phyloP scores from a whole-genome alignment of 1,140 invertebrate species.

The Ooceraea biroi region DNA sequence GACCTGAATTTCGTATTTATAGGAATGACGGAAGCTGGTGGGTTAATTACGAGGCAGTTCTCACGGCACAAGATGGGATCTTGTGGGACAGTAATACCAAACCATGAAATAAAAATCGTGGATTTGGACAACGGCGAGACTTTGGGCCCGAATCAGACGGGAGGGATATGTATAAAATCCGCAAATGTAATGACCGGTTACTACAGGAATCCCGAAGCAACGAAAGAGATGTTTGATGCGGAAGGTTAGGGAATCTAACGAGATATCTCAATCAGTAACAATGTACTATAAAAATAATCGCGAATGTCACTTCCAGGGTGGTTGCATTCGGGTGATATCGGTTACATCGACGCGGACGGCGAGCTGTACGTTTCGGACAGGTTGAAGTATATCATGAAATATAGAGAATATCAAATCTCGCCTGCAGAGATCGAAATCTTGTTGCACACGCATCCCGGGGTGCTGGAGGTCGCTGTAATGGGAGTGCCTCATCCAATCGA shows the following conservation, averaged over 20 bases:
- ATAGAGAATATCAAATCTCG: constrained; percentile 87
- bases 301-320: constrained; percentile 85
- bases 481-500: constrained; percentile 86
- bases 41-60: constrained; percentile 25
- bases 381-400: constrained; percentile 89
- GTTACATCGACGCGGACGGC: constrained; percentile 85
- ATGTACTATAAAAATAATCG: no score
- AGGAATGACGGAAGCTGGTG: constrained; percentile 78
- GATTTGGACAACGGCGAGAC: constrained; percentile 78
- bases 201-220: constrained; percentile 87
- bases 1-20: not conserved
- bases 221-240: constrained; percentile 85
- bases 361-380: constrained; percentile 87
- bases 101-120: constrained; percentile 79
- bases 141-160: constrained; percentile 82
- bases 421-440: constrained; percentile 89
- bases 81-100: constrained; percentile 74
- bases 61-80: constrained; percentile 65
- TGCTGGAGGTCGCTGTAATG: constrained; percentile 88
- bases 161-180: constrained; percentile 85
- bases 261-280: no score
- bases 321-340: constrained; percentile 88
- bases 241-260: constrained; percentile 25
- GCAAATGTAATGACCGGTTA: constrained; percentile 84
- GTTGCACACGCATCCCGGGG: constrained; percentile 86